phyloP scores from a whole-genome alignment of 2,113 vertebrate genomes.

The Toxotes chatareus region DNA sequence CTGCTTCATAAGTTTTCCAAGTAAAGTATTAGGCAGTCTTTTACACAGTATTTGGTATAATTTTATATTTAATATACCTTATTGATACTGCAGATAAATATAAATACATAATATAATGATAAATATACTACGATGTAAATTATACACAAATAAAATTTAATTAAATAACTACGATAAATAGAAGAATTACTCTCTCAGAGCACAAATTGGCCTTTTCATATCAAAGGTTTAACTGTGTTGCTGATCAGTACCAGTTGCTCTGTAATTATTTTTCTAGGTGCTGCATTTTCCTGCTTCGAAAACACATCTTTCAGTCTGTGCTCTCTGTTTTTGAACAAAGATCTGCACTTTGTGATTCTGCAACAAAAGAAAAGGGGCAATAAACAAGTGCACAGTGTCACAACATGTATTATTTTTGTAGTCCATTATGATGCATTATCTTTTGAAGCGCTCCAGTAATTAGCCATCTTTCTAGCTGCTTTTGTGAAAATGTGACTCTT shows the following conservation, averaged over 20 bases:
- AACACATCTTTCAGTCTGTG: conserved; percentile 7
- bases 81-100: no score
- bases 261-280: conserved; percentile 23
- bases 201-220: conserved; percentile 11
- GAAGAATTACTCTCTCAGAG: background rate
- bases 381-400: background rate
- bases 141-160: background rate
- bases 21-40: background rate
- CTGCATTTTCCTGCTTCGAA: conserved; percentile 29
- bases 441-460: conserved; percentile 19
- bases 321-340: conserved; percentile 14
- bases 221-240: conserved; percentile 26
- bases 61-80: no score
- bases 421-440: conserved; percentile 7
- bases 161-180: conserved; percentile 7
- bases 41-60: background rate
- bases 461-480: background rate
- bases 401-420: background rate
- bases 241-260: conserved; percentile 38
- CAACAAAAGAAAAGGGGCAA: conserved; percentile 9
- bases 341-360: background rate
- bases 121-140: background rate
- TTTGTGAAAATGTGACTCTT: conserved; percentile 21
- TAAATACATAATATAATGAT: no score
- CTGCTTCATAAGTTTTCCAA: no score